phyloP scores from a whole-genome alignment of 2,888 invertebrate species.

The Aplocera efformata region DNA sequence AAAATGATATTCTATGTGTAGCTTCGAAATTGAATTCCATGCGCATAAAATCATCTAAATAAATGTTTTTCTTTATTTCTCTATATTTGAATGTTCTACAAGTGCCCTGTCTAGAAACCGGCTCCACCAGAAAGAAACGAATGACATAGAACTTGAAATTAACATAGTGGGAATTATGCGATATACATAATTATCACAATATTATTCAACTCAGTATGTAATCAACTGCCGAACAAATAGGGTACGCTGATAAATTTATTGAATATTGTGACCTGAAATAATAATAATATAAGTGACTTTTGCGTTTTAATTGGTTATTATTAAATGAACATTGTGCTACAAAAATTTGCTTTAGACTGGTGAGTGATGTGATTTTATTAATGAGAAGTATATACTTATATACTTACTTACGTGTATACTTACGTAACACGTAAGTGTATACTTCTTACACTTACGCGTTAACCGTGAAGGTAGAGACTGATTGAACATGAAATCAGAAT shows the following conservation, averaged over 20 bases:
- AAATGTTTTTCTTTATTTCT: no score
- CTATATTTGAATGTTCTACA: slow-evolving; percentile 1
- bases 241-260: slow-evolving; percentile 9
- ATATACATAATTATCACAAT: slow-evolving; percentile 49
- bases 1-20: no score
- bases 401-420: no score
- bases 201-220: slow-evolving; percentile 46
- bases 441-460: neutral
- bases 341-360: neutral
- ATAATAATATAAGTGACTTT: no score
- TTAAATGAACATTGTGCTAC: no score
- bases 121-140: slow-evolving; percentile 42
- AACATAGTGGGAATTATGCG: slow-evolving; percentile 50
- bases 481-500: no score
- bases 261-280: neutral
- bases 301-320: no score
- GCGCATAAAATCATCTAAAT: no score
- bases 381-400: no score
- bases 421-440: neutral
- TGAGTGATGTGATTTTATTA: neutral
- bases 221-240: slow-evolving; percentile 34
- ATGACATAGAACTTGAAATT: slow-evolving; percentile 74
- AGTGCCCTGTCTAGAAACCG: slow-evolving; percentile 37
- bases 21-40: no score
- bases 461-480: no score